Evolutionary conservation across 2,113 vertebrate genomes (phyloP).

Genomic region (Forbesichthys papilliferus): DNA sequence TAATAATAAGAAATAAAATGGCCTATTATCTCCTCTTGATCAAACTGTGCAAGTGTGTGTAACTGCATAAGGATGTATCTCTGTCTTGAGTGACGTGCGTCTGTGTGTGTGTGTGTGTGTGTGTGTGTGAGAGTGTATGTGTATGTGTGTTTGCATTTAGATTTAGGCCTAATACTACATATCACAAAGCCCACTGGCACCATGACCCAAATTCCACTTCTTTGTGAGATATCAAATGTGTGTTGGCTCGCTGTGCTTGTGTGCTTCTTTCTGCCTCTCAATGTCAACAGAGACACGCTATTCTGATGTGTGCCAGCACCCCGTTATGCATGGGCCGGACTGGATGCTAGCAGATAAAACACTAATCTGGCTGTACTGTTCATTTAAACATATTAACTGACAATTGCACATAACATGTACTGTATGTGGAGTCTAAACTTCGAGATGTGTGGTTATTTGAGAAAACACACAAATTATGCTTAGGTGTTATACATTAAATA

Average conservation of each 20-base stretch:
- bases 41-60: neutral
- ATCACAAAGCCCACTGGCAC: conserved; percentile 51
- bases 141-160: conserved; percentile 4
- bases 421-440: no score
- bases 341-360: neutral
- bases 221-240: conserved; percentile 27
- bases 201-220: conserved; percentile 64
- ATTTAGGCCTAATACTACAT: no score
- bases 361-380: no score
- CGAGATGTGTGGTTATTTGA: neutral
- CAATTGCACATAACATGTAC: no score
- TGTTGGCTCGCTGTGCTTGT: conserved; percentile 5
- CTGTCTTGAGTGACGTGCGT: neutral
- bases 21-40: no score
- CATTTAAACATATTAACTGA: no score
- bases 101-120: conserved; percentile 12
- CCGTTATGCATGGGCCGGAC: neutral
- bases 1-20: no score
- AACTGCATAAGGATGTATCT: neutral
- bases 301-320: neutral
- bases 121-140: neutral
- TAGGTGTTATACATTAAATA: no score
- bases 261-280: neutral
- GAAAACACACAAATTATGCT: neutral
- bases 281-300: neutral